Evolutionary conservation across 2,797 vertebrate species (phyloP).

Genomic region (Hydrophis major): DNA sequence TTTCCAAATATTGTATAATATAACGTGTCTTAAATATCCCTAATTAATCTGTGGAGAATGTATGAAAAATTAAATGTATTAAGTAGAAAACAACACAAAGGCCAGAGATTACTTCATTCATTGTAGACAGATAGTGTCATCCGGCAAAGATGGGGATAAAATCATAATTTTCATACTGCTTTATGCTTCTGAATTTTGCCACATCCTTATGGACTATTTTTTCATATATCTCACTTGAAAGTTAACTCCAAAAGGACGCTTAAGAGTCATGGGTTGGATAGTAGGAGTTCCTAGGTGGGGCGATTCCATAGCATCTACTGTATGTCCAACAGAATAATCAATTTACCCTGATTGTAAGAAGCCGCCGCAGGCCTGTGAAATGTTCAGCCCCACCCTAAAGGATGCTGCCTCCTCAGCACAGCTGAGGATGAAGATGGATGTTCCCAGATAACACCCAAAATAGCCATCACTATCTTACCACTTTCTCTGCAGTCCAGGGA

Average conservation of each 20-base stretch:
- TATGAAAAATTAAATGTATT: background rate
- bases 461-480: background rate
- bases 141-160: background rate
- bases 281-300: background rate
- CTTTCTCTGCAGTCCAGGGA: background rate
- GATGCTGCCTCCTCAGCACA: background rate
- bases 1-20: background rate
- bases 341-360: background rate
- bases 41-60: background rate
- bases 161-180: background rate
- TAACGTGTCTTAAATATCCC: background rate
- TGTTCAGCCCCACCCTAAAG: background rate
- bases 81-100: background rate
- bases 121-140: too few species aligned
- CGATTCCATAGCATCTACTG: background rate
- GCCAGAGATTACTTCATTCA: background rate
- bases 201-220: background rate
- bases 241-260: background rate
- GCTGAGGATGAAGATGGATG: constrained; percentile 1
- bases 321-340: background rate
- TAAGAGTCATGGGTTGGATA: constrained; percentile 5
- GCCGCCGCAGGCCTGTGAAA: background rate
- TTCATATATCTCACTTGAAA: background rate
- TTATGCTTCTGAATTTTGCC: background rate
- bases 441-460: constrained; percentile 32